Evolutionary conservation across 2,888 invertebrate species (phyloP).

Genomic region (Julus scanicus): DNA sequence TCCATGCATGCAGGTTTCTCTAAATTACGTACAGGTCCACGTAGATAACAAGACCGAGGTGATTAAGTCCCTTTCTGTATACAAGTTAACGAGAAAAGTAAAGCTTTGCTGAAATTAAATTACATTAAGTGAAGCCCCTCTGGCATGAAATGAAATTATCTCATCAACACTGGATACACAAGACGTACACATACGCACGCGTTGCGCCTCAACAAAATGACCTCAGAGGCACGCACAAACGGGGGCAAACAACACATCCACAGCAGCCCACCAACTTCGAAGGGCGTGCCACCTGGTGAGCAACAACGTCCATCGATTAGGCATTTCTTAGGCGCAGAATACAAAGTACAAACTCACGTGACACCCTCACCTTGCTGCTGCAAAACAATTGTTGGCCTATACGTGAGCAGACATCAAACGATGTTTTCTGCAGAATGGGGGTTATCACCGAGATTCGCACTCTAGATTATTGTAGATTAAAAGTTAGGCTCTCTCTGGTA

Average conservation of each 20-base stretch:
- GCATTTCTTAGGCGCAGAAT: not conserved
- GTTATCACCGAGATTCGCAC: not conserved
- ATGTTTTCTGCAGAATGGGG: not conserved
- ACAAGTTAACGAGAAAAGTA: slow-evolving; percentile 42
- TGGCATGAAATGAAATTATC: slow-evolving; percentile 42
- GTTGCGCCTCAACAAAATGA: slow-evolving; percentile 22
- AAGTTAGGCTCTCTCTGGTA: not conserved
- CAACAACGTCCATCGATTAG: not conserved
- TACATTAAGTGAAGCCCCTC: slow-evolving; percentile 42
- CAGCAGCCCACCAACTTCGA: not conserved
- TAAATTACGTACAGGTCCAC: slow-evolving; percentile 38
- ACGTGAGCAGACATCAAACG: not conserved
- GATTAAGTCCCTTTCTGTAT: slow-evolving; percentile 42
- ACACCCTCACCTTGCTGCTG: too few species aligned
- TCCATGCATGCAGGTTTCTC: slow-evolving; percentile 39
- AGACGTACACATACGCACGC: slow-evolving; percentile 15
- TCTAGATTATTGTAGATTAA: not conserved
- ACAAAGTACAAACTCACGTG: not conserved
- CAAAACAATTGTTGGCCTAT: not conserved
- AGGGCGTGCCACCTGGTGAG: slow-evolving; percentile 18
- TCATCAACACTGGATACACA: slow-evolving; percentile 42
- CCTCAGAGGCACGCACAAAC: slow-evolving; percentile 31
- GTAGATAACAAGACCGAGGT: slow-evolving; percentile 42
- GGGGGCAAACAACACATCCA: slow-evolving; percentile 12
- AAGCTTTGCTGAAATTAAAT: slow-evolving; percentile 42